Base-by-base conservation (phyloP, 1,140 invertebrate genomes). In the Drosophila serrata region DNA sequence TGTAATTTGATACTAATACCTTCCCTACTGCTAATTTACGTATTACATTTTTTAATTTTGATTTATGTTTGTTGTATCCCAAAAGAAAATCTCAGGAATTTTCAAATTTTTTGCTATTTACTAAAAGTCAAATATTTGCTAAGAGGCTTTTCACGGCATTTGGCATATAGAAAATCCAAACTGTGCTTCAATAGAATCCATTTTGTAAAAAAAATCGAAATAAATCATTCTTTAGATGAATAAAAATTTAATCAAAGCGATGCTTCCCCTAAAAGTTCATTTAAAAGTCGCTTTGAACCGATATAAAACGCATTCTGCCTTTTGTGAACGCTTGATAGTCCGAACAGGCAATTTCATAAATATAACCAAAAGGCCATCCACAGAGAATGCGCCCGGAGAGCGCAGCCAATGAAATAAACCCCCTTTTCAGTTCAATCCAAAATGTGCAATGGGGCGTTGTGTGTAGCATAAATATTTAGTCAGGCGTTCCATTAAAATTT, bases 391-490 rank as follows among this genome's bases (percentile, higher is more conserved):
- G 17, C 22, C 61, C 13, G 48, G 35, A 19, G 51, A 67, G 40
- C 17, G 60, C 45, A 43, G 37, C 72, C 49, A 75, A 53, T 75
- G 43, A 42, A 74, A 46, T 33, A 8, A 49, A 13, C 45, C 27
- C 39, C 43, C n/a, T n/a, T n/a, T 8, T 1, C 22, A 17, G 24
- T 22, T 33, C 22, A 19, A 19, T n/a, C 39, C 39, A 15, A 67
- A 70, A 73, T 82, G 79, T 88, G 84, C 80, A 87, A 87, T 87
- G 84, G 80, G 67, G 46, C 85, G 73, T 72, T 84, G 64, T 68
- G 55, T 64, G 77, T 90, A 80, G 79, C 81, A 84, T 88, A 87
- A 87, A 87, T 87, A 88, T 87, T 88, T 77, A 84, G 76, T 65
- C 58, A 46, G 76, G 43, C 81, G 64, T 49, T 78, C 76, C 84